A percentile compares a stretch with the other conserved stretches of the same genome.
Conservation (phyloP, 1,140 invertebrate genomes). For the Drosophila lini region DNA sequence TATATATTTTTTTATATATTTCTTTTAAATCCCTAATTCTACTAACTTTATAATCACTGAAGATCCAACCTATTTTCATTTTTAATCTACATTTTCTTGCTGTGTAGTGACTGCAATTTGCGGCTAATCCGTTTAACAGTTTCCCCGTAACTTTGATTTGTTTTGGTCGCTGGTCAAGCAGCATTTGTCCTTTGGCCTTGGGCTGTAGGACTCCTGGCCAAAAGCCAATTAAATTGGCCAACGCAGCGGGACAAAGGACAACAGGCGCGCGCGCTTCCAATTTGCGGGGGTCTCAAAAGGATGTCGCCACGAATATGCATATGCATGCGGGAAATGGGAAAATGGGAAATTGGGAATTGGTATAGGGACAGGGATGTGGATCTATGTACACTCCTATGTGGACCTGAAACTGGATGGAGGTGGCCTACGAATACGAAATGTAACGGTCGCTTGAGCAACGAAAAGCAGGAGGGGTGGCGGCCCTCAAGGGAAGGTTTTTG, state of each 20-base stretch:
- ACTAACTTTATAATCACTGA: neutral
- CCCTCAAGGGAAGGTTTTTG: slow-evolving; percentile 34
- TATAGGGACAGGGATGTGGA: neutral
- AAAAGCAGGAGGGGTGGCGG: slow-evolving; percentile 11
- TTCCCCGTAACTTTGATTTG: slow-evolving; percentile 35
- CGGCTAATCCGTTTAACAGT: slow-evolving; percentile 48
- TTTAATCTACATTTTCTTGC: neutral
- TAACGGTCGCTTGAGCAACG: slow-evolving; percentile 60
- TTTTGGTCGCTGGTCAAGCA: slow-evolving; percentile 19
- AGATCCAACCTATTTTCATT: neutral
- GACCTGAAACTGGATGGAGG: slow-evolving; percentile 13
- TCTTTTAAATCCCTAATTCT: neutral
- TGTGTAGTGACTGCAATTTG: slow-evolving; percentile 13
- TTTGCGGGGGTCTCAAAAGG: slow-evolving; percentile 16
- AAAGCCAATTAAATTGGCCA: slow-evolving; percentile 69
- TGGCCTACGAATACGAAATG: slow-evolving; percentile 43
- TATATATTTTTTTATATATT: neutral
- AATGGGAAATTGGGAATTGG: slow-evolving; percentile 9
- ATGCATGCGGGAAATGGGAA: slow-evolving; percentile 11
- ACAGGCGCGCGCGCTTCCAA: slow-evolving; percentile 22
- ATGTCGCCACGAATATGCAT: neutral
- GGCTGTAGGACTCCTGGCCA: slow-evolving; percentile 7
- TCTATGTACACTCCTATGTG: neutral
- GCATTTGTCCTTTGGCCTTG: neutral
- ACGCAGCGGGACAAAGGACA: slow-evolving; percentile 32